A percentile compares a stretch with the other conserved stretches of the same genome.
phyloP scores from a whole-genome alignment of 2,113 vertebrate genomes.

The Pangasianodon hypophthalmus region DNA sequence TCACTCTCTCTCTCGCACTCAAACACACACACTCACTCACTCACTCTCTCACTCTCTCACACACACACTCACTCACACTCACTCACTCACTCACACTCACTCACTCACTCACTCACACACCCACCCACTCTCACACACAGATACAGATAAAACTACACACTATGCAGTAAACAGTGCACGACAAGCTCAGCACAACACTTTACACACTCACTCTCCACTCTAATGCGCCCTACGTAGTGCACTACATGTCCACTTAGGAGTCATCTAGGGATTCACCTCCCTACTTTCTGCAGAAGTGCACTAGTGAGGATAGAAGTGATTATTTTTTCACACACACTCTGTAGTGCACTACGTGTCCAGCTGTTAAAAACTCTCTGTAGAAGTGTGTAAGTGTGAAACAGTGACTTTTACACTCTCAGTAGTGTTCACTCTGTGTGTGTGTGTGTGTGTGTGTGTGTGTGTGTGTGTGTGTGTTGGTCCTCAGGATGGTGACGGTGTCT shows the following conservation, averaged over 20 bases:
- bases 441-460: neutral
- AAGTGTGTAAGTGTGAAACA: neutral
- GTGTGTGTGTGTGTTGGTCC: neutral
- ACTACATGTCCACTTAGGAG: neutral
- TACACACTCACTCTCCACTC: neutral
- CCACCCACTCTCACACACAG: neutral
- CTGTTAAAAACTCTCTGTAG: too few relatives aligned
- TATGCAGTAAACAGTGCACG: neutral
- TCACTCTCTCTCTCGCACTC: too few relatives aligned
- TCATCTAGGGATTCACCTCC: neutral
- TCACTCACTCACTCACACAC: neutral
- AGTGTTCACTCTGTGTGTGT: neutral
- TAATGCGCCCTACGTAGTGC: neutral
- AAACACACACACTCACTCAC: neutral
- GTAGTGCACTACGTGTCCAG: neutral
- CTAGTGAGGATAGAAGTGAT: too few relatives aligned
- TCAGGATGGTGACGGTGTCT: slow-evolving; percentile 91
- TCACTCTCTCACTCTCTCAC: too few relatives aligned
- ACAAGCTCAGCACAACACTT: neutral
- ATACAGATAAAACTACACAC: neutral
- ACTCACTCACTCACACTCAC: too few relatives aligned
- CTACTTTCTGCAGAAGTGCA: too few relatives aligned
- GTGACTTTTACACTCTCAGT: neutral
- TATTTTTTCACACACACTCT: neutral
- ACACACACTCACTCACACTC: too few relatives aligned